A percentile compares a stretch with the other conserved stretches of the same genome.
phyloP scores from a whole-genome alignment of 1,140 invertebrate species.

The Drosophila auraria region DNA sequence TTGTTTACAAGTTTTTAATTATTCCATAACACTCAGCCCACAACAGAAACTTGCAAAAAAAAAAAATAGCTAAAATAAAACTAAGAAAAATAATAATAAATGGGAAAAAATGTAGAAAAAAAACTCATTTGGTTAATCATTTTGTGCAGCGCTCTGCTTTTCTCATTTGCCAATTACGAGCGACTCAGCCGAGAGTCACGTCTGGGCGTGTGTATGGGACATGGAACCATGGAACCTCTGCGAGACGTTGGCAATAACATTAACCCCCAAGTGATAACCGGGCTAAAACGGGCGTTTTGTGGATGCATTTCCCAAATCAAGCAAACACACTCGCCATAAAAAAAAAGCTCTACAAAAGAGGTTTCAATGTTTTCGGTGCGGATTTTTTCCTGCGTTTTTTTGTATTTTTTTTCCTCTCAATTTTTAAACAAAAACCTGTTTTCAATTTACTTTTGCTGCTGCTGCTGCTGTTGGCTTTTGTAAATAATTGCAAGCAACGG shows the following conservation, averaged over 20 bases:
- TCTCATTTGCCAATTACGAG: slow-evolving; percentile 17
- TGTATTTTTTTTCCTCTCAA: slow-evolving; percentile 49
- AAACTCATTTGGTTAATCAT: slow-evolving; percentile 53
- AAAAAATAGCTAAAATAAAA: slow-evolving; percentile 15
- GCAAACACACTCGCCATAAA: slow-evolving; percentile 38
- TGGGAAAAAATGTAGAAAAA: slow-evolving; percentile 16
- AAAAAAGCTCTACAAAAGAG: slow-evolving; percentile 81
- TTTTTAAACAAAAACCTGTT: slow-evolving; percentile 75
- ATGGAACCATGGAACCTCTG: neutral
- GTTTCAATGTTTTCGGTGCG: slow-evolving; percentile 72
- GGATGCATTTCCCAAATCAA: slow-evolving; percentile 45
- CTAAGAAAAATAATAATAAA: slow-evolving; percentile 22
- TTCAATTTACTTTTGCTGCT: slow-evolving; percentile 77
- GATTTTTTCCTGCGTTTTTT: slow-evolving; percentile 20
- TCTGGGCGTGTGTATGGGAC: slow-evolving; percentile 35
- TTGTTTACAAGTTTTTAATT: slow-evolving; percentile 61
- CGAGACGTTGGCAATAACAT: slow-evolving; percentile 36
- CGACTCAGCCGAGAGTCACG: slow-evolving; percentile 55
- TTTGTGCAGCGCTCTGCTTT: slow-evolving; percentile 35
- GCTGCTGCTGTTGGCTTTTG: slow-evolving; percentile 62
- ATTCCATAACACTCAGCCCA: slow-evolving; percentile 66
- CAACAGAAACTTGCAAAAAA: slow-evolving; percentile 24
- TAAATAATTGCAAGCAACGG: slow-evolving; percentile 78
- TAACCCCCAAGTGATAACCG: slow-evolving; percentile 35
- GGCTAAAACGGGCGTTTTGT: slow-evolving; percentile 13